Evolutionary conservation across 2,113 vertebrate species (phyloP), one percentile per base, ranked within the genome.

Genomic region (Rousettus leschenaultii): DNA sequence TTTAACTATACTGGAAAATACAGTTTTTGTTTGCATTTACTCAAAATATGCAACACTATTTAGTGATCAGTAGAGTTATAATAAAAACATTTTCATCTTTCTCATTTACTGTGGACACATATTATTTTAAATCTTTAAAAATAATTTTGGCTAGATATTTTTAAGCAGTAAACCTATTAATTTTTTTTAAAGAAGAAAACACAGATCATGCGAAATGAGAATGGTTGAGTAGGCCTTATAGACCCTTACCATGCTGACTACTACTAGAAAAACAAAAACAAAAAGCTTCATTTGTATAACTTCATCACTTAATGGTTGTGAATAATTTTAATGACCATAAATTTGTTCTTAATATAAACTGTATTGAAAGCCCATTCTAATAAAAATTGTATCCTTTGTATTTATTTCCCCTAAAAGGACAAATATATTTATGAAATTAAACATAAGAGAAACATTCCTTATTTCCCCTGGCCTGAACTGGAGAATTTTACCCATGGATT

Each of bases 101-200:
- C 14, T 82, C 38, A 48, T 73, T 43, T 10, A 82, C 33, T 53
- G 30, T 74, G 35, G 45, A 21, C 21, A 63, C 21, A 43, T 26
- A 61, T 5, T 30, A 30, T 59, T 88, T 70, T 28, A 45, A 93
- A 79, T 33, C 28, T 83, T 35, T 57, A 65, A 88, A 90, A 90
- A 79, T 94, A 35, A 91, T 57, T 77, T 87, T 88, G 16, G 12
- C 48, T 90, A 84, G 35, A 26, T 53, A 83, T 40, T 94, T 96
- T 59, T 21, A 87, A 33, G 10, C 7, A 79, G 48, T 8, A 86
- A 73, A 68, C 38, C 48, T 86, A 4, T 75, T 91, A 26, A 38
- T 80, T 74, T 85, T 18, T 80, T 80, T 89, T 68, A 19, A 38
- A 91, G 26, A 40, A 4, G 3, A 80, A 87, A 93, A 24, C 30